These are phyloP conservation scores for Plutella xylostella DNA, from an alignment of 2,888 invertebrate species.

Conservation along the genomic window DNA sequence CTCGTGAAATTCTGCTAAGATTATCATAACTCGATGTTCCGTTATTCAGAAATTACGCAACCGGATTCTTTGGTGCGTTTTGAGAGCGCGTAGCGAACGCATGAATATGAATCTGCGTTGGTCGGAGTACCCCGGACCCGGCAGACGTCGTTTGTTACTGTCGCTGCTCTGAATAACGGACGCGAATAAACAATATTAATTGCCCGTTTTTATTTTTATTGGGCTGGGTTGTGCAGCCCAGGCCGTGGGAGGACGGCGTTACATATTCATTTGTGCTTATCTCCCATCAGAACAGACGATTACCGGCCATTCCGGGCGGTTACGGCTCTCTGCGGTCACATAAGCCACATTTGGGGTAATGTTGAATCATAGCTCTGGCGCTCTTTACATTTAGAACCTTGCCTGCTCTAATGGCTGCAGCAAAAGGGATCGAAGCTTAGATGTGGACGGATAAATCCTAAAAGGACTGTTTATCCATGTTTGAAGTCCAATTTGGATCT, in stretches of 20 bases:
- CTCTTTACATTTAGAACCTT: conserved; percentile 25
- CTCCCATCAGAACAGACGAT: conserved; percentile 51
- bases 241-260: conserved; percentile 58
- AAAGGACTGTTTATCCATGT: conserved; percentile 42
- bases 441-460: conserved; percentile 34
- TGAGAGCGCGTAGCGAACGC: conserved; percentile 7
- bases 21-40: conserved; percentile 67
- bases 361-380: conserved; percentile 28
- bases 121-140: conserved; percentile 19
- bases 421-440: conserved; percentile 16
- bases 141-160: conserved; percentile 50
- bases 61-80: conserved; percentile 38
- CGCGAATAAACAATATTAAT: conserved; percentile 64
- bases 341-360: conserved; percentile 40
- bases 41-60: conserved; percentile 64
- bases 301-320: conserved; percentile 46
- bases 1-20: conserved; percentile 58
- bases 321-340: conserved; percentile 26
- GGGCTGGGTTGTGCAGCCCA: conserved; percentile 51
- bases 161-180: conserved; percentile 54
- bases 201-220: conserved; percentile 57
- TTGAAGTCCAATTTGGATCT: conserved; percentile 45
- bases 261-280: conserved; percentile 65
- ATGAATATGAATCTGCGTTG: conserved; percentile 3
- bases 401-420: conserved; percentile 23